Conservation (phyloP, 2,113 vertebrate species). For the Tupaia tana region DNA sequence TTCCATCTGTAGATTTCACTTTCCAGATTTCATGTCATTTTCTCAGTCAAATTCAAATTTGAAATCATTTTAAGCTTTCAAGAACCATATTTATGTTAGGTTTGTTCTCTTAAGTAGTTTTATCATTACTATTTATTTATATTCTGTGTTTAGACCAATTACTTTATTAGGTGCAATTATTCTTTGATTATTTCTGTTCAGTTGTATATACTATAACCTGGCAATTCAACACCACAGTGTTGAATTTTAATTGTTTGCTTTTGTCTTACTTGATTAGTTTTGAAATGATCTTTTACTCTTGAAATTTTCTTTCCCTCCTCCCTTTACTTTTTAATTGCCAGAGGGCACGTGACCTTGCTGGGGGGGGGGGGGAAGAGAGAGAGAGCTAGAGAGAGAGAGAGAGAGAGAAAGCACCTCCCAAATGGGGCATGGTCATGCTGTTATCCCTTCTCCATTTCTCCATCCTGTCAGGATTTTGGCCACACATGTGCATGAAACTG, state of each 20-base stretch:
- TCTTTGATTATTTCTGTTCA: slow-evolving; percentile 23
- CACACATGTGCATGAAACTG: too few species aligned
- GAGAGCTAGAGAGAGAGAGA: too few species aligned
- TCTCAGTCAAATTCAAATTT: slow-evolving; percentile 83
- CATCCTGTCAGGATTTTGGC: too few species aligned
- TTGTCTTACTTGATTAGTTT: slow-evolving; percentile 54
- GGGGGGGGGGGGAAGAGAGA: too few species aligned
- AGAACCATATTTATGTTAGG: slow-evolving; percentile 56
- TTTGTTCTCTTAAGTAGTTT: slow-evolving; percentile 55
- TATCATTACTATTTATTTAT: slow-evolving; percentile 43
- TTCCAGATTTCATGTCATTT: slow-evolving; percentile 84
- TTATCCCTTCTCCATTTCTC: too few species aligned
- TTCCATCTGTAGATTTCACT: slow-evolving; percentile 87
- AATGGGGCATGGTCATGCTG: too few species aligned
- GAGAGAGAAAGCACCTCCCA: too few species aligned
- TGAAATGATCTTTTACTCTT: slow-evolving; percentile 20
- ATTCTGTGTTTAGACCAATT: slow-evolving; percentile 12
- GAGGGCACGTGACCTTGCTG: too few species aligned
- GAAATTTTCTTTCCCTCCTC: neutral
- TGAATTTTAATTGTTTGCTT: slow-evolving; percentile 55
- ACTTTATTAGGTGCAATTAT: slow-evolving; percentile 43
- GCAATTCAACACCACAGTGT: neutral
- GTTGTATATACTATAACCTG: neutral
- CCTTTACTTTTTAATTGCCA: too few species aligned
- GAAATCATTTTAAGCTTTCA: slow-evolving; percentile 78